Conservation (phyloP, 2,113 vertebrate genomes). For the Leptobrachium ailaonicum region DNA sequence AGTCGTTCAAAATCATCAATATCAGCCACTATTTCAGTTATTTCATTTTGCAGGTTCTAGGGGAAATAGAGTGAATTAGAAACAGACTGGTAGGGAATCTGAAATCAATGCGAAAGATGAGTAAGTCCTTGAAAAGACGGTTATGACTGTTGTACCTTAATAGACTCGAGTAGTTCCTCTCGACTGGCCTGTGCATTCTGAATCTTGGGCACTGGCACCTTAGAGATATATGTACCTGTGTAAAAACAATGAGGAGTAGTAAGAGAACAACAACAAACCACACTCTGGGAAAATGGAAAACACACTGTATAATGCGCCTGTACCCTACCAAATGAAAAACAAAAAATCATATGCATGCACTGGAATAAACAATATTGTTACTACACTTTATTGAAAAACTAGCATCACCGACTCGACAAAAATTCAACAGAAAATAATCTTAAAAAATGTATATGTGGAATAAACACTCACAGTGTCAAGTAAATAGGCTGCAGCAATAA, state of each 20-base stretch:
- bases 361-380: too few relatives aligned
- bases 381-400: too few relatives aligned
- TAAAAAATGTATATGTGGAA: too few relatives aligned
- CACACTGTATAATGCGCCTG: too few relatives aligned
- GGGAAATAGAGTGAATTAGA: background rate
- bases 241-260: background rate
- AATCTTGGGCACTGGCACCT: background rate
- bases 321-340: too few relatives aligned
- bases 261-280: too few relatives aligned
- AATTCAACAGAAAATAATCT: too few relatives aligned
- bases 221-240: background rate
- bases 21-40: conserved; percentile 39
- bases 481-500: too few relatives aligned
- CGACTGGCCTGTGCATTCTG: background rate
- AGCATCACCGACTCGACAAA: too few relatives aligned
- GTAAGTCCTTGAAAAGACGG: background rate
- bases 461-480: too few relatives aligned
- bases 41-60: conserved; percentile 38
- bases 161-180: conserved; percentile 27
- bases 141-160: conserved; percentile 9
- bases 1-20: conserved; percentile 44
- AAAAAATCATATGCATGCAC: too few relatives aligned
- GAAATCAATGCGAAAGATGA: background rate
- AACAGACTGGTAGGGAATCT: background rate
- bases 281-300: too few relatives aligned